Base-by-base conservation (phyloP, 2,113 vertebrate genomes). In the Pelmatolapia mariae region DNA sequence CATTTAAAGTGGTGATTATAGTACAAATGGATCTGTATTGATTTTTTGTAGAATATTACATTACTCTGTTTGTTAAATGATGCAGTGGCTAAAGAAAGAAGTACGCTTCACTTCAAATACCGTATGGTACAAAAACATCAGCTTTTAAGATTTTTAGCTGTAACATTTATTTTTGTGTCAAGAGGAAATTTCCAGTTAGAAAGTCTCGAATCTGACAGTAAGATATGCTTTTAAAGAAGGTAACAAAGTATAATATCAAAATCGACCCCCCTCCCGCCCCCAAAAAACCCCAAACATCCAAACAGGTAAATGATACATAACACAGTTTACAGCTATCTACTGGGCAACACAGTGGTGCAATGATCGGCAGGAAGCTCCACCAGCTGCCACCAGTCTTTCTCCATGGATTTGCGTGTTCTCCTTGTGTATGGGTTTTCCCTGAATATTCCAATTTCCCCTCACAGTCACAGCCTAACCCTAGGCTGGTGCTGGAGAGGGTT, bases 221-320 rank as follows among this genome's bases (percentile, higher is more conserved):
- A 43, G 56, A 59, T 59, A 43, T 71, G 63, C 36, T 71, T 40
- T 71, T 0, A 22, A 43, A 40, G 7, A 40, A 71, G 36, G 1
- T 24, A 40, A 68, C 4, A 68, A 40, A 68, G 7, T 68, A 68
- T 40, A 66, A 68, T 38, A 15, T 38, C 7, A 68, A 8, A 68
- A 22, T 40, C 1, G 1, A 2, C 18, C 53, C n/a, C 5, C n/a
- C n/a, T 1, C 53, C n/a, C 0, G 0, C 53, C 2, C 4, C 5
- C 18, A 0, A 16, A 16, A 45, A 15, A 1, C 3, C 43, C 13
- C 13, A 45, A 45, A 47, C 45, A 47, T 68, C 19, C 1, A 36
- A 66, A 38, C 31, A 36, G 61, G 33, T 66, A 66, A 66, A 38
- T 63, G 29, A 36, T 38, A 38, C 19, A 2, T 22, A 66, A 66